Percentiles rank a stretch among this genome's conserved stretches.
Evolutionary conservation across 2,113 vertebrate genomes (phyloP).

Genomic region (Psilopogon haemacephalus): DNA sequence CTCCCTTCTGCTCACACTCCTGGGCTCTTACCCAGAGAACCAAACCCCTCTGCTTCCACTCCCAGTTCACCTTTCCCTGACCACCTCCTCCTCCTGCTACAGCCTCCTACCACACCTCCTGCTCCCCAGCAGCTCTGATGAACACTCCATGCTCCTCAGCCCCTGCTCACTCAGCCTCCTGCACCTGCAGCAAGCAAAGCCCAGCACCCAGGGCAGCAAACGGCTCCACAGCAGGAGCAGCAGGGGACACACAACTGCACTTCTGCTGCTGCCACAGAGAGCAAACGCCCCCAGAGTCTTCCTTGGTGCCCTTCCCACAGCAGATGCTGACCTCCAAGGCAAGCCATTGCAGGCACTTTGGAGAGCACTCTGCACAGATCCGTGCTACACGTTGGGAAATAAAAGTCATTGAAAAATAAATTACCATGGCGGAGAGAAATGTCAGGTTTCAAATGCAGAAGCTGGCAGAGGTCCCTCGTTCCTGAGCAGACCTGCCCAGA

Average conservation of each 20-base stretch:
- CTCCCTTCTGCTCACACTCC: background rate
- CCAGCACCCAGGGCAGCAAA: accelerated
- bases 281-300: accelerated
- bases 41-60: background rate
- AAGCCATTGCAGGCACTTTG: accelerated
- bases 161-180: background rate
- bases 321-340: background rate
- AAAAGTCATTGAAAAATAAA: no score
- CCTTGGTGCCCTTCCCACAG: background rate
- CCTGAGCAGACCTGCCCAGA: background rate
- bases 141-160: no score
- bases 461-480: background rate
- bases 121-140: background rate
- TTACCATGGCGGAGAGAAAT: background rate
- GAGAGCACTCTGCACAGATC: accelerated
- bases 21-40: background rate
- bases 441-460: background rate
- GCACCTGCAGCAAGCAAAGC: background rate
- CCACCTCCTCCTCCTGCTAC: background rate
- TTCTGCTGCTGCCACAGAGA: background rate
- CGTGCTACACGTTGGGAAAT: accelerated
- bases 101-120: accelerated
- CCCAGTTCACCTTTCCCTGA: accelerated
- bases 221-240: accelerated
- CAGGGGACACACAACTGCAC: no score